Evolutionary conservation across 2,113 vertebrate species (phyloP).

Genomic region (Chaetorhynchus papuensis): DNA sequence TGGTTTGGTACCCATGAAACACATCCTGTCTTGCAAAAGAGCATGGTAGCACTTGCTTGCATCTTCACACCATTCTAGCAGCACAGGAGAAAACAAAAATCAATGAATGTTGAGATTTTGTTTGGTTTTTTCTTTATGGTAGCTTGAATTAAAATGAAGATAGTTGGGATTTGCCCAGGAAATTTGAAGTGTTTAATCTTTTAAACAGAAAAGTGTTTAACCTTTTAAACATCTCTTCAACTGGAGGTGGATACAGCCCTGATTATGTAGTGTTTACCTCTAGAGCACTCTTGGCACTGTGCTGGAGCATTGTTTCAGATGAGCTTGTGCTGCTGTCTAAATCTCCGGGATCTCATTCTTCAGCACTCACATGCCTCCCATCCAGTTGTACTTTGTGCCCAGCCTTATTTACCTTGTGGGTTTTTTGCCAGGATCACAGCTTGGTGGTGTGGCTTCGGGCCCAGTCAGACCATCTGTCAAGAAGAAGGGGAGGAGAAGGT

Average conservation of each 20-base stretch:
- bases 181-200: background rate
- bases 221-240: background rate
- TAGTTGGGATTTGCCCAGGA: background rate
- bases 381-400: conserved; percentile 10
- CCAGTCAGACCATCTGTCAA: conserved; percentile 38
- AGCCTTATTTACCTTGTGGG: conserved; percentile 39
- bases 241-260: background rate
- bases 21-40: background rate
- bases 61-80: background rate
- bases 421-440: conserved; percentile 61
- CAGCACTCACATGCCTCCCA: background rate
- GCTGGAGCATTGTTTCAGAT: background rate
- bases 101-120: background rate
- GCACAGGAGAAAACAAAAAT: background rate
- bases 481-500: conserved; percentile 10
- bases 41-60: background rate
- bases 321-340: background rate
- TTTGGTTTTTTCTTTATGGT: background rate
- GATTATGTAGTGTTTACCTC: background rate
- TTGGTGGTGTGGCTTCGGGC: conserved; percentile 20
- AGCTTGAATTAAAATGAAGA: background rate
- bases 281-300: background rate
- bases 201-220: background rate
- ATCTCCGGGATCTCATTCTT: background rate
- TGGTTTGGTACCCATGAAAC: background rate